Conservation (phyloP, 2,113 vertebrate genomes). For the Neotragus moschatus region DNA sequence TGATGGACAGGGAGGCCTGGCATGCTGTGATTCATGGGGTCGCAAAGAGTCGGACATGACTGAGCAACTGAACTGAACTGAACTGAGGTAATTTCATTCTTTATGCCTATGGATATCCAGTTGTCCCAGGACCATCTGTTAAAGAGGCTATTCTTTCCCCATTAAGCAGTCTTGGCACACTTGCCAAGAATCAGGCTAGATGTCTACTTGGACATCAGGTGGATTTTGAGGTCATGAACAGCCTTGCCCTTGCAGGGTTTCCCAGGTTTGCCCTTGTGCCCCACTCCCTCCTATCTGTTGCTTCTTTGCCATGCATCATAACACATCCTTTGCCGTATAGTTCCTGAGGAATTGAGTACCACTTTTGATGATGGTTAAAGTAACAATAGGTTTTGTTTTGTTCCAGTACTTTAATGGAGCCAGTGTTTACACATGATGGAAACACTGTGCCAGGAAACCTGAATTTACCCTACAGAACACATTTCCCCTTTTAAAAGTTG, state of each 20-base stretch:
- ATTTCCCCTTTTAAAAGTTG: neutral
- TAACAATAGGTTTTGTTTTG: neutral
- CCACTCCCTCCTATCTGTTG: rapidly evolving
- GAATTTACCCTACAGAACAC: neutral
- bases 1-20: too few species aligned
- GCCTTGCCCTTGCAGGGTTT: rapidly evolving
- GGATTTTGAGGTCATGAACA: neutral
- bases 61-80: too few species aligned
- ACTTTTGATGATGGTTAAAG: neutral
- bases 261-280: neutral
- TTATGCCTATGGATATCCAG: neutral
- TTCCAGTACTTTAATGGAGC: neutral
- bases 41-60: too few species aligned
- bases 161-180: neutral
- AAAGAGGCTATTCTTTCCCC: neutral
- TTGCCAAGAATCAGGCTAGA: neutral
- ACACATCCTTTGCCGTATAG: neutral
- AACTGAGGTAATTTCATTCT: neutral
- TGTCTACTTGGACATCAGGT: neutral
- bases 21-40: too few species aligned
- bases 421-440: neutral
- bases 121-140: neutral
- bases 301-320: neutral
- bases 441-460: neutral
- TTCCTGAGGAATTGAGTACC: neutral